Evolutionary conservation across 2,888 invertebrate species (phyloP).

Genomic region (Pherbina coryleti): DNA sequence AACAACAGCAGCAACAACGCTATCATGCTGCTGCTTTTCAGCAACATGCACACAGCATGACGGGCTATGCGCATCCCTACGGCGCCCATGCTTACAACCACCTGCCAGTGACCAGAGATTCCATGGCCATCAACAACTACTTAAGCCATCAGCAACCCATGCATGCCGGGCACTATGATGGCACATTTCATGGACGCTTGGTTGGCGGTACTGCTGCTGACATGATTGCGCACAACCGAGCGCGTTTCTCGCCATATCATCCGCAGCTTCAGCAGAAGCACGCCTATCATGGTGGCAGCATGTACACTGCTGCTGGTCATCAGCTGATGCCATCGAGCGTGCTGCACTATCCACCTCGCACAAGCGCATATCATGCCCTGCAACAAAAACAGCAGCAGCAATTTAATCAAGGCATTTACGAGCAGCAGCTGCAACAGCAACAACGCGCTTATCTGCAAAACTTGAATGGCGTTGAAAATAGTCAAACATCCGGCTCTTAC

Average conservation of each 20-base stretch:
- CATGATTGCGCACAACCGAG: slow-evolving; percentile 53
- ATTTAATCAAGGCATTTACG: not conserved
- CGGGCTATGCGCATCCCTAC: not conserved
- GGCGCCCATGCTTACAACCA: not conserved
- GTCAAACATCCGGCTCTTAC: slow-evolving; percentile 1
- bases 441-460: slow-evolving; percentile 32
- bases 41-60: not conserved
- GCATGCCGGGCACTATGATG: slow-evolving; percentile 47
- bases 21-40: not conserved
- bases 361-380: not conserved
- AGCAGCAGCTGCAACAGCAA: slow-evolving; percentile 27
- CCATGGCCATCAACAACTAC: not conserved
- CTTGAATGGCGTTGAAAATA: slow-evolving; percentile 22
- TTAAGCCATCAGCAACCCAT: slow-evolving; percentile 39
- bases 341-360: slow-evolving; percentile 61
- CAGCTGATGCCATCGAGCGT: slow-evolving; percentile 62
- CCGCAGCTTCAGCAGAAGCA: slow-evolving; percentile 32
- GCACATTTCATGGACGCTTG: slow-evolving; percentile 49
- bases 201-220: slow-evolving; percentile 44
- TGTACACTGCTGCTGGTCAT: slow-evolving; percentile 60
- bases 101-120: not conserved
- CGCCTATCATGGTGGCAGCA: slow-evolving; percentile 49
- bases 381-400: slow-evolving; percentile 32
- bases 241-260: slow-evolving; percentile 48
- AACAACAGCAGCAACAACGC: slow-evolving; percentile 15